Evolutionary conservation across 2,797 vertebrate genomes (phyloP), one percentile per base, ranked within the genome.

Genomic region (Rhadinocentrus ornatus): DNA sequence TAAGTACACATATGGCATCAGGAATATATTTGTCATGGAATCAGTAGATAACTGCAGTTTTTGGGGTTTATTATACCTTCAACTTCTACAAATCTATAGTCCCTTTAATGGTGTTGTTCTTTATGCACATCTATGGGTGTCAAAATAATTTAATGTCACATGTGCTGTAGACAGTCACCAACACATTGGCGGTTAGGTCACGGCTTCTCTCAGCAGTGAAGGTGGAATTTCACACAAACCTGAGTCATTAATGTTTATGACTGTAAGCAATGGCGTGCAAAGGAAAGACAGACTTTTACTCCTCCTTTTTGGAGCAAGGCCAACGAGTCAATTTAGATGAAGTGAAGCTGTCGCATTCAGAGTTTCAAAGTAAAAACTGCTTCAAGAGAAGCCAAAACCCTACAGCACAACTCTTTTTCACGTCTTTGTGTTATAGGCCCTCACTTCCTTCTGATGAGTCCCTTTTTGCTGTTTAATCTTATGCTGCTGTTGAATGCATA

Each of bases 221-320:
- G 84, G 78, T 79, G 70, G 83, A 80, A 87, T 86, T 88, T 90
- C 82, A 85, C 73, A 87, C 82, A 83, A 84, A 82, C 71, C 74
- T 67, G 75, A 78, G 71, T 90, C 80, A 84, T 89, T 79, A 85
- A 89, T 81, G 80, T 90, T 90, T 86, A 84, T 84, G 82, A 80
- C 69, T 61, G 4, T 54, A 66, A 80, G 76, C 80, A 75, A 74
- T 59, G 68, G 44, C 63, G 74, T 73, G 84, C 75, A 84, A 81
- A 75, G 62, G 68, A 80, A 70, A 79, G 78, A 63, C 67, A 57
- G 60, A 37, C 11, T 73, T 70, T 55, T 60, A 27, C 44, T 71
- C 26, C 66, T 66, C 56, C 73, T 66, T 65, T 68, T 73, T 76
- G 80, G 65, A 73, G 63, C 44, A 18, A 75, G 44, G 66, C 71